Evolutionary conservation across 2,797 vertebrate genomes (phyloP), one percentile per base, ranked within the genome.

Genomic region (Stomatorhinus walkeri): DNA sequence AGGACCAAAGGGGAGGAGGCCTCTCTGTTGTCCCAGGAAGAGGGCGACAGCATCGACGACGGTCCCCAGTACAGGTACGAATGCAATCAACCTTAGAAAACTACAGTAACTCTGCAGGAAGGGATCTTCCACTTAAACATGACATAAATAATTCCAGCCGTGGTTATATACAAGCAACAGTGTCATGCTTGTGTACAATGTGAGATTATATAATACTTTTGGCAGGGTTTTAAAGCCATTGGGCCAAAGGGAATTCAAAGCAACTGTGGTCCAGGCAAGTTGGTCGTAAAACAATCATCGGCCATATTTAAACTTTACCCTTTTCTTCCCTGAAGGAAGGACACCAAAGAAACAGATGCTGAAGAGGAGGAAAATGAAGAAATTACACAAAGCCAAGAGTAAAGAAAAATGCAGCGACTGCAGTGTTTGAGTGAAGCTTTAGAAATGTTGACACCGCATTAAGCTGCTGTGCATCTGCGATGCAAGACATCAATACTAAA

Each of bases 271-370:
- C 93, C 94, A 94, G 94, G 93, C 92, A 91, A 94, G 93, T 93
- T 92, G 92, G 93, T 9, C 85, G 92, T 92, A 90, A 94, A 95
- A 95, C 93, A 94, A 94, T 91, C 92, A 92, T 93, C 92, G 92
- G 92, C 90, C 92, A 90, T 93, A 92, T 91, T 92, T 91, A 93
- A 94, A 93, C 93, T 94, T 93, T 89, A 92, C 91, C 93, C 94
- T 92, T 93, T 95, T 93, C 90, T 91, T 93, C 94, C 92, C 94
- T 94, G 93, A 94, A 95, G 95, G 94, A 91, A 93, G 90, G 93
- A 93, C 94, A 95, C 94, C 91, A 92, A 91, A 92, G 93, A 94
- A 76, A 89, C 93, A 92, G 93, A 93, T 94, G 95, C 94, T 93
- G 93, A 95, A 94, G 95, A 95, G 92, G 93, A 94, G 93, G 89